Evolutionary conservation across 2,113 vertebrate species (phyloP).

Genomic region (Hemicordylus capensis): DNA sequence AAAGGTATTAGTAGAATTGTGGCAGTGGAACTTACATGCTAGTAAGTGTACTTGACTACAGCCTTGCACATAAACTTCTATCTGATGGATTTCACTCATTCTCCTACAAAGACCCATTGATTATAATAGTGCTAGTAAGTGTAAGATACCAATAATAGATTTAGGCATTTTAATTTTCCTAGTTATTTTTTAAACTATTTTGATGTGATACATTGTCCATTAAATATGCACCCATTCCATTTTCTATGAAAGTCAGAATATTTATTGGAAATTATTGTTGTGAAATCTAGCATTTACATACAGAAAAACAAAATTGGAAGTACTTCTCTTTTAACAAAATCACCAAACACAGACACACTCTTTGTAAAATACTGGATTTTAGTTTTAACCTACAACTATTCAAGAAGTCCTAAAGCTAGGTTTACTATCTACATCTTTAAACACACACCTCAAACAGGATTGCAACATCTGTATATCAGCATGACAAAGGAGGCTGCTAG

Average conservation of each 20-base stretch:
- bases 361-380: not conserved
- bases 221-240: not conserved
- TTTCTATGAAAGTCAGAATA: not conserved
- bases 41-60: not conserved
- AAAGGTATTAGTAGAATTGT: no score
- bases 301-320: not conserved
- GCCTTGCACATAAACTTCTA: not conserved
- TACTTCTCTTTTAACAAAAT: not conserved
- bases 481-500: not conserved
- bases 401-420: not conserved
- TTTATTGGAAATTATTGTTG: not conserved
- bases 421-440: not conserved
- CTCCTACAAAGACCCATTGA: not conserved
- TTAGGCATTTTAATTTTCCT: not conserved
- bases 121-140: not conserved
- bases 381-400: not conserved
- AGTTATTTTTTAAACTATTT: not conserved
- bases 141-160: not conserved
- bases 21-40: not conserved
- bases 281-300: not conserved
- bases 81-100: not conserved
- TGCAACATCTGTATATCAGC: not conserved
- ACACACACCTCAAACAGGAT: not conserved
- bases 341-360: not conserved
- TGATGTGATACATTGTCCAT: not conserved